Conservation (phyloP, 2,888 invertebrate genomes). For the Scaptodrosophila latifasciaeformis region DNA sequence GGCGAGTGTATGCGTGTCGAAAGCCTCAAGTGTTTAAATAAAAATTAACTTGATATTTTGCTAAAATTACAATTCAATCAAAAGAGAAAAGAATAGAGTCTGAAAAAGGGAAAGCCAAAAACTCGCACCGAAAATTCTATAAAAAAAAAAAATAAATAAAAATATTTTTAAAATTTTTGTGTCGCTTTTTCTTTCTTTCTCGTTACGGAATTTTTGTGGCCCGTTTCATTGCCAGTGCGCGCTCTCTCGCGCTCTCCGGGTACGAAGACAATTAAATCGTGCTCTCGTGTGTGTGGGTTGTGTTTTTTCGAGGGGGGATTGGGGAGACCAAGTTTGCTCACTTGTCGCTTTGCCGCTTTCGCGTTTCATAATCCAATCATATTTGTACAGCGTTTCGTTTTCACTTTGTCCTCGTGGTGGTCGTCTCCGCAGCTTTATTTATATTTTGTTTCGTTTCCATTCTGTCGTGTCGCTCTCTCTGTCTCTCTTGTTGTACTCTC, state of each 20-base stretch:
- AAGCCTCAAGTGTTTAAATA: background rate
- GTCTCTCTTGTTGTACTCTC: too few relatives aligned
- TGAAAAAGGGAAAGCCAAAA: too few relatives aligned
- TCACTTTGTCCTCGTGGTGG: constrained; percentile 27
- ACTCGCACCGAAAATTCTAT: background rate
- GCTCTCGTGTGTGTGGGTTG: too few relatives aligned
- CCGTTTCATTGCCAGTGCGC: constrained; percentile 47
- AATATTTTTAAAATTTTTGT: background rate
- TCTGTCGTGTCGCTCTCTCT: constrained; percentile 21
- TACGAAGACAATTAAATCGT: too few relatives aligned
- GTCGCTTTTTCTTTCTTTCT: background rate
- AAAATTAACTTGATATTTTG: background rate
- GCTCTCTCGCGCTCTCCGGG: constrained; percentile 8
- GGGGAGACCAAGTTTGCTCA: too few relatives aligned
- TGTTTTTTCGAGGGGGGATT: too few relatives aligned
- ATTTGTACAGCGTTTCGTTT: constrained; percentile 44
- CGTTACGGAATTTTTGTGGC: constrained; percentile 65
- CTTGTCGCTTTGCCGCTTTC: constrained; percentile 49
- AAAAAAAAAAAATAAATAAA: constrained; percentile 4
- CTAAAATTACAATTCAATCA: too few relatives aligned
- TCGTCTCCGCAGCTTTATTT: constrained; percentile 55
- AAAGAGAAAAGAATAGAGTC: too few relatives aligned
- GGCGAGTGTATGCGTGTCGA: constrained; percentile 25
- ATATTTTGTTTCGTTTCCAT: constrained; percentile 63
- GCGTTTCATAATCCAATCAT: constrained; percentile 64